Evolutionary conservation across 2,113 vertebrate species (phyloP).

Genomic region (Plecotus auritus): DNA sequence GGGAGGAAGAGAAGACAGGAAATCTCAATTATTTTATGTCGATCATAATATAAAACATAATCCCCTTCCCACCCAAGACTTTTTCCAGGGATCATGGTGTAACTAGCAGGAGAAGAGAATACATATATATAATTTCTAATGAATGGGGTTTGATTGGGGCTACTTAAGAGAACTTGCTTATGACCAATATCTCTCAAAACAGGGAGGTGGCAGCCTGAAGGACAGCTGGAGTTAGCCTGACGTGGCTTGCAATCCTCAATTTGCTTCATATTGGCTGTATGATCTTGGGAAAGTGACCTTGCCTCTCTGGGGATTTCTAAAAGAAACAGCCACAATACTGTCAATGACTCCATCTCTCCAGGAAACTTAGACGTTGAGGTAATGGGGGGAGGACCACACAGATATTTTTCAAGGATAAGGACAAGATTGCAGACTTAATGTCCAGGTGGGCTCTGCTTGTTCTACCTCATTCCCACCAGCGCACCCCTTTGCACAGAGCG

Average conservation of each 20-base stretch:
- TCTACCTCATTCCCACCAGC: not conserved
- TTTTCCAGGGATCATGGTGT: slow-evolving; percentile 33
- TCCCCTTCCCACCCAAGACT: slow-evolving; percentile 36
- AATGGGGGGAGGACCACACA: not conserved
- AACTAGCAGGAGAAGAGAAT: slow-evolving; percentile 39
- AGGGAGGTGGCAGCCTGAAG: not conserved
- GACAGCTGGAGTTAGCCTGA: not conserved
- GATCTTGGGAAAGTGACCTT: not conserved
- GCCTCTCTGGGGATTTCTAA: not conserved
- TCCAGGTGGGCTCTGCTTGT: not conserved
- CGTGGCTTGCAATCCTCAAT: not conserved
- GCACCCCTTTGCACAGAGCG: slow-evolving; percentile 23
- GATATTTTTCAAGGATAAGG: not conserved
- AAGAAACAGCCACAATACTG: not conserved
- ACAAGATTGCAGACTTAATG: not conserved
- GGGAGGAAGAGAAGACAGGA: slow-evolving; percentile 42
- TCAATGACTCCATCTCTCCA: not conserved
- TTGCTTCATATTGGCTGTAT: not conserved
- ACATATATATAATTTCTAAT: slow-evolving; percentile 16
- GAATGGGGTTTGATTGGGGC: slow-evolving; percentile 59
- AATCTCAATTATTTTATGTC: slow-evolving; percentile 48
- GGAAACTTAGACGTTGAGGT: not conserved
- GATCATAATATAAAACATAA: slow-evolving; percentile 51
- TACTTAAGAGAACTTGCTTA: slow-evolving; percentile 58
- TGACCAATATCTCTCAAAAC: slow-evolving; percentile 64